These are phyloP conservation scores for Pantherophis alleghaniensis DNA, from an alignment of 2,797 vertebrate species.

Conservation along the genomic window DNA sequence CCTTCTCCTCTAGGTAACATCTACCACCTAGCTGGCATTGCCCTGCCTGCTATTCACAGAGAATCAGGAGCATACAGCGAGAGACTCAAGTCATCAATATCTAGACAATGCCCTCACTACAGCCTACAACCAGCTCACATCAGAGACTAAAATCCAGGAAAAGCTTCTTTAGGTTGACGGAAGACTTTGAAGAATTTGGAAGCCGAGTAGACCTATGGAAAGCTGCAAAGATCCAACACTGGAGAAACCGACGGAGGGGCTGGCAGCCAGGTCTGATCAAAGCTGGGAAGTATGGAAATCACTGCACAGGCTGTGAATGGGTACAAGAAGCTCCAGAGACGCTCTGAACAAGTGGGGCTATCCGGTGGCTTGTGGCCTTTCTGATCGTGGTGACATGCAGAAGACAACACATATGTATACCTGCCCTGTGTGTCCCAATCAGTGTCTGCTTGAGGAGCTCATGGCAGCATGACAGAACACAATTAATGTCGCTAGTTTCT, in stretches of 20 bases:
- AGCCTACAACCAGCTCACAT: neutral
- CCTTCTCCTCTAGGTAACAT: neutral
- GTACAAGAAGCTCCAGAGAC: too few species aligned
- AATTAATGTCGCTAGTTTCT: neutral
- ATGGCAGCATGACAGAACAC: neutral
- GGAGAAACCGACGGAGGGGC: neutral
- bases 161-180: neutral
- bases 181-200: neutral
- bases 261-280: neutral
- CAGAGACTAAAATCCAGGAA: neutral
- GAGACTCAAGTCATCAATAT: neutral
- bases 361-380: neutral
- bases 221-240: neutral
- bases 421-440: neutral
- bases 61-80: neutral
- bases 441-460: neutral
- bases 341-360: neutral
- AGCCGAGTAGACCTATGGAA: neutral
- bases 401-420: neutral
- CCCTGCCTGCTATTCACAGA: neutral
- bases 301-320: accelerated
- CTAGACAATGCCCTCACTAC: neutral
- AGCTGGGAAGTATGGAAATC: neutral
- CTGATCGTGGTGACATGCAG: neutral
- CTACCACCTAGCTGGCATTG: neutral